Conservation (phyloP, 1,140 invertebrate genomes). For the Palaemon carinicauda region DNA sequence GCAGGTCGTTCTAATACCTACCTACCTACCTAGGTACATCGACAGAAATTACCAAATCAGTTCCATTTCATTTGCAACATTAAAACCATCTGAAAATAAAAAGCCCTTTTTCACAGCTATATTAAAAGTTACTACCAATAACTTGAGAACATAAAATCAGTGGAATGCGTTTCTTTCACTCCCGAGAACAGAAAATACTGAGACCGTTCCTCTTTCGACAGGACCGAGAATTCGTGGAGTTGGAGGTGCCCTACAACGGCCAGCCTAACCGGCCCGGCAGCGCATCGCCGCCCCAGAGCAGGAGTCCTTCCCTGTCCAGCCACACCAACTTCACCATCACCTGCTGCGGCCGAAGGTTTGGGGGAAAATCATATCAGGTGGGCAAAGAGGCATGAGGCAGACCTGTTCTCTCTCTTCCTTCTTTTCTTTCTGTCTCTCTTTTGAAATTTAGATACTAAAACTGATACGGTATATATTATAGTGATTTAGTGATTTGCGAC, state of each 20-base stretch:
- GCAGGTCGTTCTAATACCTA: no score
- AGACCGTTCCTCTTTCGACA: constrained; percentile 66
- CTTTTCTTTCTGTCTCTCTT: not conserved
- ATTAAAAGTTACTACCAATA: no score
- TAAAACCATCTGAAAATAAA: no score
- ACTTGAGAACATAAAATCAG: no score
- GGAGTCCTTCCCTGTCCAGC: constrained; percentile 58
- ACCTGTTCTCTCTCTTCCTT: constrained; percentile 47
- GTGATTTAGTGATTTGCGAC: no score
- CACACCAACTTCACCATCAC: constrained; percentile 58
- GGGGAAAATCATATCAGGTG: constrained; percentile 59
- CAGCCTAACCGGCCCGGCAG: constrained; percentile 81
- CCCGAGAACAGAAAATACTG: no score
- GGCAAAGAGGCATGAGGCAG: constrained; percentile 56
- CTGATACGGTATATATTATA: no score
- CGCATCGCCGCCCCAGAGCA: constrained; percentile 56
- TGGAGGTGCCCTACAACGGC: constrained; percentile 93
- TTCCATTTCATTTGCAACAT: no score
- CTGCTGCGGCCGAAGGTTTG: constrained; percentile 59
- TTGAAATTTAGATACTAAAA: not conserved
- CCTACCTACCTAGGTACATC: no score
- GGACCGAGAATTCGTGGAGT: constrained; percentile 96
- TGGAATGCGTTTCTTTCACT: no score
- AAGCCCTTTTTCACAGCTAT: no score
- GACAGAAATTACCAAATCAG: no score